Conservation (phyloP, 2,113 vertebrate species). For the Calyptommatus sinebrachiatus region DNA sequence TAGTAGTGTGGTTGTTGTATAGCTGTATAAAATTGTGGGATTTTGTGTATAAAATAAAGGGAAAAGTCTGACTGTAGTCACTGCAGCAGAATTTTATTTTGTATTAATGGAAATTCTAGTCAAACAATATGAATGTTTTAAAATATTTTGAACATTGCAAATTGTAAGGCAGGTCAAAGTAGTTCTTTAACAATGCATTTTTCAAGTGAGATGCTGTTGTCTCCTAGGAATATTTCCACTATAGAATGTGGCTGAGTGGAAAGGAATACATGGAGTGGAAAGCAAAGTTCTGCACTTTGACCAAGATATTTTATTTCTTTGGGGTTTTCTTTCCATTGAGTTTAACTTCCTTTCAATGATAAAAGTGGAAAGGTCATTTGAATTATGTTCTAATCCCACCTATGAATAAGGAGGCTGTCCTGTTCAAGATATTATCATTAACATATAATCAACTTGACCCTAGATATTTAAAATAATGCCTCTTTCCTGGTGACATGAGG, state of each 20-base stretch:
- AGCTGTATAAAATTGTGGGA: constrained; percentile 61
- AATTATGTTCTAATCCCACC: neutral
- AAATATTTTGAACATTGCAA: constrained; percentile 34
- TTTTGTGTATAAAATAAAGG: constrained; percentile 43
- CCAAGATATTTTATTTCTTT: neutral
- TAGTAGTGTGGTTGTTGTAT: constrained; percentile 71
- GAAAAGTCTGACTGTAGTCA: constrained; percentile 41
- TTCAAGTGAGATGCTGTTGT: constrained; percentile 20
- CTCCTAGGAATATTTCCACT: neutral
- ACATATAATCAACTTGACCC: too few species aligned
- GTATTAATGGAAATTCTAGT: constrained; percentile 43
- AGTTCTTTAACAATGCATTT: constrained; percentile 34
- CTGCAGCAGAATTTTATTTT: constrained; percentile 32
- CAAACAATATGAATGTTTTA: constrained; percentile 52
- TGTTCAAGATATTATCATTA: too few species aligned
- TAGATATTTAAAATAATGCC: too few species aligned
- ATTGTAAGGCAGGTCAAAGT: constrained; percentile 34
- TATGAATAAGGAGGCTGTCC: neutral
- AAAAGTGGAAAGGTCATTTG: neutral
- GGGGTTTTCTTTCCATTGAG: neutral
- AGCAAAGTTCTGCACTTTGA: neutral
- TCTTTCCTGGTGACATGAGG: too few species aligned
- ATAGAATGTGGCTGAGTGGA: neutral
- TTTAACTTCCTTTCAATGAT: neutral
- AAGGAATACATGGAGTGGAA: neutral